phyloP scores from a whole-genome alignment of 2,113 vertebrate genomes.

The Pelusios castaneus region DNA sequence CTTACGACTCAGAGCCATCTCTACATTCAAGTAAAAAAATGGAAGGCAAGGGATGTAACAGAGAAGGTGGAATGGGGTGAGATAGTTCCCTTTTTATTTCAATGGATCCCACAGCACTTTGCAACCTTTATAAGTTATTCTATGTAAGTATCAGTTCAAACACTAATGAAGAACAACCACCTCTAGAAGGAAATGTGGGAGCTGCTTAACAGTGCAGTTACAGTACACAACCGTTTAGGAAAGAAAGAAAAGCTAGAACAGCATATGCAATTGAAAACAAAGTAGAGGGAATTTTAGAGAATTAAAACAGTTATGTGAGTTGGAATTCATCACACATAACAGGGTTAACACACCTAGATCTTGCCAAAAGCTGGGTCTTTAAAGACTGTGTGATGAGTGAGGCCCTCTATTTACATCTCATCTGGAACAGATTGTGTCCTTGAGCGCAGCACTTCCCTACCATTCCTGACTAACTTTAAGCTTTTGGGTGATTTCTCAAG shows the following conservation, averaged over 20 bases:
- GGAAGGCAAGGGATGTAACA: slow-evolving; percentile 42
- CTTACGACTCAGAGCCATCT: slow-evolving; percentile 19
- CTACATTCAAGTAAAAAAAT: slow-evolving; percentile 41
- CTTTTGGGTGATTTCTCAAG: not conserved
- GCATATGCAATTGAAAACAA: slow-evolving; percentile 38
- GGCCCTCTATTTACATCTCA: not conserved
- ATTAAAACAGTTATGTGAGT: not conserved
- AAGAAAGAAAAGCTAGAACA: not conserved
- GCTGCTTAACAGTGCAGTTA: not conserved
- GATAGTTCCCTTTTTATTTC: not conserved
- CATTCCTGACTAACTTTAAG: not conserved
- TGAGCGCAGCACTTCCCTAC: not conserved
- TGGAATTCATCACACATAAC: not conserved
- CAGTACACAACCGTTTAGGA: not conserved
- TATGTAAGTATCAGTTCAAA: not conserved
- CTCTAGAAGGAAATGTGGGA: not conserved
- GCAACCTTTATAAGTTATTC: not conserved
- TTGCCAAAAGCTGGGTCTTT: not conserved
- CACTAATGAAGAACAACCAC: not conserved
- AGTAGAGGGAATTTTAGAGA: not conserved
- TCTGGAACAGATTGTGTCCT: not conserved
- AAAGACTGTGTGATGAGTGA: not conserved
- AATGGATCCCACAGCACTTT: not conserved
- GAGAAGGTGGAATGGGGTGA: slow-evolving; percentile 21
- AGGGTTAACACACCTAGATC: not conserved